Evolutionary conservation across 2,888 invertebrate species (phyloP).

Genomic region (Aquatica leii): DNA sequence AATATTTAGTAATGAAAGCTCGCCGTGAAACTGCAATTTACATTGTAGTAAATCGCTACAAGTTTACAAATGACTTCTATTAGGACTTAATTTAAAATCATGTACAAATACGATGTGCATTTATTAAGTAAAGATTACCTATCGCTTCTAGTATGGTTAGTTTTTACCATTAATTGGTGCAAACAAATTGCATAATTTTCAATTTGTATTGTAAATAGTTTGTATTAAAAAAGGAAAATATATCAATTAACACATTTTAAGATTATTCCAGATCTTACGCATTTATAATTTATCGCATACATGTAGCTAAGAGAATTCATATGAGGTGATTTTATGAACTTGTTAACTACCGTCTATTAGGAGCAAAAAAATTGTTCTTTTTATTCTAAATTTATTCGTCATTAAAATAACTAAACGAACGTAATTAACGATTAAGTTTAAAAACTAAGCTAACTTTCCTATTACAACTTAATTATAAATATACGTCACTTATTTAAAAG

Average conservation of each 20-base stretch:
- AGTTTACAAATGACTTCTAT: slow-evolving; percentile 44
- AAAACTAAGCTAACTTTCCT: too few species aligned
- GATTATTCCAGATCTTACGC: slow-evolving; percentile 6
- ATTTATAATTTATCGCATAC: neutral
- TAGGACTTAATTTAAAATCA: slow-evolving; percentile 37
- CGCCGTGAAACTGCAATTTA: slow-evolving; percentile 36
- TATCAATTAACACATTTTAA: slow-evolving; percentile 7
- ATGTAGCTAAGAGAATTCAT: too few species aligned
- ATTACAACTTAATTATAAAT: too few species aligned
- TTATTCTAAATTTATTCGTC: too few species aligned
- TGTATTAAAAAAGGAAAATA: neutral
- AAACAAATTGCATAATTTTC: slow-evolving; percentile 11
- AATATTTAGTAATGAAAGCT: slow-evolving; percentile 42
- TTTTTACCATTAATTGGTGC: slow-evolving; percentile 32
- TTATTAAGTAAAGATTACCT: slow-evolving; percentile 31
- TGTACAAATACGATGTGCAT: slow-evolving; percentile 33
- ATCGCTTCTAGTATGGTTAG: slow-evolving; percentile 17
- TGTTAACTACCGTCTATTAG: too few species aligned
- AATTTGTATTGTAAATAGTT: neutral
- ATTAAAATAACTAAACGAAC: too few species aligned
- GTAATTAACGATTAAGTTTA: too few species aligned
- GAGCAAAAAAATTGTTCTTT: too few species aligned
- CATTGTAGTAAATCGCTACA: slow-evolving; percentile 33
- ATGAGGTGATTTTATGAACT: too few species aligned
- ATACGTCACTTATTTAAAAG: too few species aligned